Evolutionary conservation across 1,140 invertebrate species (phyloP).

Genomic region (Metaphire vulgaris): DNA sequence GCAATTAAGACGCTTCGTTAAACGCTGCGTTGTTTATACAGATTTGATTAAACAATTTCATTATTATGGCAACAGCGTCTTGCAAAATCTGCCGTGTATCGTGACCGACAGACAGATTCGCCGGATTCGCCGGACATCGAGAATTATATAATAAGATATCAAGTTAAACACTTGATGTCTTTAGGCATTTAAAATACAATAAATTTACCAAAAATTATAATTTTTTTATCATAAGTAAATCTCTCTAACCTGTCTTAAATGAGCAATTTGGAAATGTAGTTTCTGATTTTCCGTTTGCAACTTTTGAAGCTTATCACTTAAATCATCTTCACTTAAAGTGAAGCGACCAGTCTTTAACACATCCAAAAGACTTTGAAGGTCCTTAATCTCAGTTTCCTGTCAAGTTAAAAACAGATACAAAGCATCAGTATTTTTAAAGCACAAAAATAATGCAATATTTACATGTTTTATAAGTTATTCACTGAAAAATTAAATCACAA

Average conservation of each 20-base stretch:
- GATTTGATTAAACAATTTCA: no score
- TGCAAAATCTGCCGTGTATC: no score
- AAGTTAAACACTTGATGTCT: not conserved
- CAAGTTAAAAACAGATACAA: no score
- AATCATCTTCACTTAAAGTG: constrained; percentile 33
- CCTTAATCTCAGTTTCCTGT: constrained; percentile 21
- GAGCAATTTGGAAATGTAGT: constrained; percentile 69
- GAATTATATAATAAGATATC: not conserved
- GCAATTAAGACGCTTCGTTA: no score
- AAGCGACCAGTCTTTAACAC: constrained; percentile 19
- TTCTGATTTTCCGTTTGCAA: constrained; percentile 67
- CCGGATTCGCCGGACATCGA: no score
- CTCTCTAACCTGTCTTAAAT: constrained; percentile 61
- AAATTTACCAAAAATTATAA: not conserved
- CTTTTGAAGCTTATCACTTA: constrained; percentile 47
- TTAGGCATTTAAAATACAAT: not conserved
- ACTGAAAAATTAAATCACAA: no score
- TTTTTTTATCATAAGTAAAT: not conserved
- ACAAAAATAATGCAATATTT: no score
- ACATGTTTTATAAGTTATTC: no score
- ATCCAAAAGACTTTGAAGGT: constrained; percentile 5
- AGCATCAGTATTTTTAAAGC: no score
- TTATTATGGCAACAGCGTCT: no score
- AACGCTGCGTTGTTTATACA: no score
- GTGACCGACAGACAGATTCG: no score